Evolutionary conservation across 2,797 vertebrate genomes (phyloP), one percentile per base, ranked within the genome.

Genomic region (Okamejei kenojei): DNA sequence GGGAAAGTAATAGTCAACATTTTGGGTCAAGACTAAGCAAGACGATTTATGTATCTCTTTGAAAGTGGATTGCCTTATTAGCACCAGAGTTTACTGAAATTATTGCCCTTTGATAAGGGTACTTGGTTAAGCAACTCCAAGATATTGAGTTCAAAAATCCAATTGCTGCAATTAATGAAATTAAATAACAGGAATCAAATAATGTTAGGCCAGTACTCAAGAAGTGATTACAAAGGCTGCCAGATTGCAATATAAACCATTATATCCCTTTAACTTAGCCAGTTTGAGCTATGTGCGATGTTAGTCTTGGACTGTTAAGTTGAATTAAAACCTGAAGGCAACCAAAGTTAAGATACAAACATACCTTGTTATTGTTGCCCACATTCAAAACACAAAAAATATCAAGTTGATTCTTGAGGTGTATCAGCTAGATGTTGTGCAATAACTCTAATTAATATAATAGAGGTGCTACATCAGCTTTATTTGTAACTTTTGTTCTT

Each of bases 31-130:
- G 35, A 19, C 19, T 5, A 7, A 5, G 7, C 17, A 19, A 15
- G 17, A 80, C 8, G 17, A 7, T 0, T 15, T 19, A 7, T 38
- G 21, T 21, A 7, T 80, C 35, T 35, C 15, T 80, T 80, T 80
- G 21, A 58, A 82, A 54, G 1, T 21, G 23, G 38, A 8, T 9
- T 54, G 19, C 26, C 2, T 10, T 54, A 10, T 82, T 13, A 58
- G 7, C 80, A 58, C 80, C 23, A 45, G 7, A 92, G 76, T 92
- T 92, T 76, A 92, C 71, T 92, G 45, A 92, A 76, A 92, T 92
- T n/a, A 76, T 38, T 73, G 58, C 45, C 38, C 8, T 10, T 23
- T 45, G 19, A 7, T 54, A 15, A 79, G 32, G 78, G 7, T 35
- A 32, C 32, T 54, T 38, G 79, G 38, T 81, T 38, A 13, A 76